These are phyloP conservation scores for Heliconius congener DNA, from an alignment of 1,140 invertebrate species.

Conservation along the genomic window DNA sequence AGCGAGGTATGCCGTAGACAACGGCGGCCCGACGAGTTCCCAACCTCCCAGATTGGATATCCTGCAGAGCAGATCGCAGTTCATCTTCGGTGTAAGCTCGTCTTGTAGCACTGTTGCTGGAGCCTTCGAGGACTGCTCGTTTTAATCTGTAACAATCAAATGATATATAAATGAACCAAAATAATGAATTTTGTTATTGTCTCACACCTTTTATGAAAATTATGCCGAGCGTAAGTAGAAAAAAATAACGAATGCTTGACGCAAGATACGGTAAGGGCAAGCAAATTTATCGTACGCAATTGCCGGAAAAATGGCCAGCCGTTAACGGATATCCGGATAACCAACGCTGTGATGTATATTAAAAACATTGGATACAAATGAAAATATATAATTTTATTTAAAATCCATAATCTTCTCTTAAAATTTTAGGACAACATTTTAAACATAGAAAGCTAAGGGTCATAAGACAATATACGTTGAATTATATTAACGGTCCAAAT, in stretches of 20 bases:
- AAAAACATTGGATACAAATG: not conserved
- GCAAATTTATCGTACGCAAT: too few relatives aligned
- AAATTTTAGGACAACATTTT: not conserved
- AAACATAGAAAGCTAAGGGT: conserved; percentile 7
- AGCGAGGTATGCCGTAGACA: conserved; percentile 97
- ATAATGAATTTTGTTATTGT: too few relatives aligned
- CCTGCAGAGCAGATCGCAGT: conserved; percentile 92
- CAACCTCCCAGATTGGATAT: conserved; percentile 95
- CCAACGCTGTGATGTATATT: too few relatives aligned
- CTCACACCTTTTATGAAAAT: too few relatives aligned
- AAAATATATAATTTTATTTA: not conserved
- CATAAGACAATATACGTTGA: conserved; percentile 15
- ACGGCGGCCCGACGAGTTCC: conserved; percentile 95
- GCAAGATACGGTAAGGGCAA: too few relatives aligned
- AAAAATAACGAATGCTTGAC: too few relatives aligned
- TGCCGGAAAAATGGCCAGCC: too few relatives aligned
- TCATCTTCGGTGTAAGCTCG: conserved; percentile 95
- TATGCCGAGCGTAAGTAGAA: too few relatives aligned
- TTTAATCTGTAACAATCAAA: conserved; percentile 70
- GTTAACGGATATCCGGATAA: too few relatives aligned
- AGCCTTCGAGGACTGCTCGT: conserved; percentile 54
- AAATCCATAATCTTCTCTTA: not conserved
- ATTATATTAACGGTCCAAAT: conserved; percentile 3
- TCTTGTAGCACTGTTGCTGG: conserved; percentile 82
- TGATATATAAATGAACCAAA: not conserved